Percentiles rank a stretch among this genome's conserved stretches.
Conservation (phyloP, 2,888 invertebrate genomes). For the Coleophora flavipennella region DNA sequence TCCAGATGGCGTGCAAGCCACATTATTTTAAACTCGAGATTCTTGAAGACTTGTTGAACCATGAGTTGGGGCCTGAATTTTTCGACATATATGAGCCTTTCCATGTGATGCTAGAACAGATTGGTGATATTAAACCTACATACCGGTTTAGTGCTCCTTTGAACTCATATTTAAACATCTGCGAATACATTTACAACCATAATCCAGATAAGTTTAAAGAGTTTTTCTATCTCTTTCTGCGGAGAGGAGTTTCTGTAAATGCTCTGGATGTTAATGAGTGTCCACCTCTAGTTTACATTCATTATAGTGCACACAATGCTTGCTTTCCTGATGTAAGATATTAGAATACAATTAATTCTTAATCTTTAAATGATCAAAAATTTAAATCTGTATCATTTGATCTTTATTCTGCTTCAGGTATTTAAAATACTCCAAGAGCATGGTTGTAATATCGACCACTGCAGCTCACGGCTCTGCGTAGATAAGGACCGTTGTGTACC, state of each 20-base stretch:
- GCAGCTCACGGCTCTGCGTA: conserved; percentile 23
- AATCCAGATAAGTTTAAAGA: conserved; percentile 45
- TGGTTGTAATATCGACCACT: conserved; percentile 59
- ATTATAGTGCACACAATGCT: conserved; percentile 38
- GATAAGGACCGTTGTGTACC: conserved; percentile 31
- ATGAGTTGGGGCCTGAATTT: conserved; percentile 51
- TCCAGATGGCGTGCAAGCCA: conserved; percentile 53
- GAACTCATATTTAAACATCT: conserved; percentile 51
- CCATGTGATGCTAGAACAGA: conserved; percentile 32
- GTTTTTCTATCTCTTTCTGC: conserved; percentile 50
- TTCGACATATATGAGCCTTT: conserved; percentile 47
- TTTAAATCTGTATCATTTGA: too few species aligned
- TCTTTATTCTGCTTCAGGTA: conserved; percentile 40
- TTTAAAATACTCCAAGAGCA: conserved; percentile 49
- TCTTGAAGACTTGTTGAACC: conserved; percentile 43
- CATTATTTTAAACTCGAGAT: conserved; percentile 56
- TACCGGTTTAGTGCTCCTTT: conserved; percentile 50
- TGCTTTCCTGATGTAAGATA: conserved; percentile 53
- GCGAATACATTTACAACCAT: conserved; percentile 53
- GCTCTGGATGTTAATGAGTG: conserved; percentile 47
- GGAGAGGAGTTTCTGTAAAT: conserved; percentile 53
- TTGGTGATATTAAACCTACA: conserved; percentile 31
- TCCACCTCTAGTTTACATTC: conserved; percentile 58
- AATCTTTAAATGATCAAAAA: neutral
- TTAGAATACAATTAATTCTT: neutral